Conservation (phyloP, 2,888 invertebrate genomes). For the Eurytoma californica region DNA sequence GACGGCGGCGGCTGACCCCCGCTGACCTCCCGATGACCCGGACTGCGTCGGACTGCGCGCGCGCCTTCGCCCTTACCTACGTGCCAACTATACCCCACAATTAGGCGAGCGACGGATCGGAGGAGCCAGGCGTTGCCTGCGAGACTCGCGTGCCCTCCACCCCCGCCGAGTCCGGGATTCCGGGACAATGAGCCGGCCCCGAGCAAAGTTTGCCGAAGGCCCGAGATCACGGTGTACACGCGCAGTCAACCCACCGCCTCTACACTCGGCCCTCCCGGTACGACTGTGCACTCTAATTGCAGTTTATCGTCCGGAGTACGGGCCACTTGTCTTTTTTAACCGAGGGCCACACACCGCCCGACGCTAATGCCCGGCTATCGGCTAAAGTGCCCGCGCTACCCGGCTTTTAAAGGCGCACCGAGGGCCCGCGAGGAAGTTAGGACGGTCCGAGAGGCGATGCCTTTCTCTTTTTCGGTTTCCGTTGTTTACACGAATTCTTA, state of each 20-base stretch:
- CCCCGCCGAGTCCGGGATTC: conserved; percentile 34
- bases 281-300: conserved; percentile 33
- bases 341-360: no score
- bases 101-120: conserved; percentile 45
- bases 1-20: conserved; percentile 43
- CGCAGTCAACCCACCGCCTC: not conserved
- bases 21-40: conserved; percentile 56
- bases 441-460: no score
- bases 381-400: no score
- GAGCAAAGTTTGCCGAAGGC: conserved; percentile 45
- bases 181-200: conserved; percentile 24
- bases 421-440: no score
- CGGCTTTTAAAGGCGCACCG: no score
- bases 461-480: no score
- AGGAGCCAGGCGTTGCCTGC: conserved; percentile 1
- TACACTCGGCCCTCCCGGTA: not conserved
- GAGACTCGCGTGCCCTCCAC: not conserved
- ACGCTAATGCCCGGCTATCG: no score
- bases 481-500: no score
- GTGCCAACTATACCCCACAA: conserved; percentile 55
- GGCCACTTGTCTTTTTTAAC: not conserved
- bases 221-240: conserved; percentile 11
- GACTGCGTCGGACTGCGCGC: conserved; percentile 31
- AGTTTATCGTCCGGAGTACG: conserved; percentile 21
- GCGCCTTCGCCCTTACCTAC: conserved; percentile 46